Evolutionary conservation across 2,888 invertebrate species (phyloP).

Genomic region (Drosophila meridiana): DNA sequence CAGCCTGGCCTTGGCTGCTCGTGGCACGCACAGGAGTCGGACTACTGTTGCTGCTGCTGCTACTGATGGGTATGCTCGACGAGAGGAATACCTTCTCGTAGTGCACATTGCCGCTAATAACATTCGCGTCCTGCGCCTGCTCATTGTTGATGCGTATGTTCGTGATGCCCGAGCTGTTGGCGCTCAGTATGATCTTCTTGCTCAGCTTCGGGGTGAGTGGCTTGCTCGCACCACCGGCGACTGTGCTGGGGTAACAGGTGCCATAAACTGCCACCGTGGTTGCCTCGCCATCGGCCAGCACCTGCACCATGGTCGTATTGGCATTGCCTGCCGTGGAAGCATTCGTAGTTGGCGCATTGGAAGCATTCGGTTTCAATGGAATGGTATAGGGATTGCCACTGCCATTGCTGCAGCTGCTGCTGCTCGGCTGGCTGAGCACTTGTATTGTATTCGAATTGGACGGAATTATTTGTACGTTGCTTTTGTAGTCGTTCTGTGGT

Average conservation of each 20-base stretch:
- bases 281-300: constrained; percentile 65
- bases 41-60: constrained; percentile 27
- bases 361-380: constrained; percentile 72
- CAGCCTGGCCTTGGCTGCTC: constrained; percentile 29
- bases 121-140: constrained; percentile 56
- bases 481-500: constrained; percentile 81
- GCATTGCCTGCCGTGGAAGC: constrained; percentile 42
- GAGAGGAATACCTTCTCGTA: constrained; percentile 84
- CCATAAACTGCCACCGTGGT: constrained; percentile 66
- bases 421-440: constrained; percentile 67
- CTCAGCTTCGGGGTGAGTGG: constrained; percentile 78
- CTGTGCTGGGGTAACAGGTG: constrained; percentile 61
- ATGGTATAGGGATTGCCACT: constrained; percentile 79
- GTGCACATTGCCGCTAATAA: constrained; percentile 74
- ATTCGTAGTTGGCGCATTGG: constrained; percentile 47
- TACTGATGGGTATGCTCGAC: constrained; percentile 73
- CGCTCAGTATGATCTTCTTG: constrained; percentile 83
- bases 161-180: constrained; percentile 83
- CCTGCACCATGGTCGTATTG: constrained; percentile 83
- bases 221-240: constrained; percentile 33
- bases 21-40: constrained; percentile 10
- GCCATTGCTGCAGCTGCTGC: constrained; percentile 51
- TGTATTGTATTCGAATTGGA: constrained; percentile 84
- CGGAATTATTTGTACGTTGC: constrained; percentile 85
- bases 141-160: constrained; percentile 83